Percentiles rank a stretch among this genome's conserved stretches.
Evolutionary conservation across 1,140 invertebrate genomes (phyloP).

Genomic region (Drosophila pandora): DNA sequence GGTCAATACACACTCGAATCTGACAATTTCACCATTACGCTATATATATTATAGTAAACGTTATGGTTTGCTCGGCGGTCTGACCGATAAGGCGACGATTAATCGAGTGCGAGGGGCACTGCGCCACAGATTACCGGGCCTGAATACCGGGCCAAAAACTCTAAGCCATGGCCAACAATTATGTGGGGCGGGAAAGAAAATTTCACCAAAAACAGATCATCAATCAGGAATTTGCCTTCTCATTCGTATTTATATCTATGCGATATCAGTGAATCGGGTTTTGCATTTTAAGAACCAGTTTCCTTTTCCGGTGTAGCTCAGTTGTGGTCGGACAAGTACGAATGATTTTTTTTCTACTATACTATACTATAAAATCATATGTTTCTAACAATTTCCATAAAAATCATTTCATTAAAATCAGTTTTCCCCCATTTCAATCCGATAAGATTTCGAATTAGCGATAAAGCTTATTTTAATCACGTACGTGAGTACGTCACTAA

Average conservation of each 20-base stretch:
- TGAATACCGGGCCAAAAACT: neutral
- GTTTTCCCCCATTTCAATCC: neutral
- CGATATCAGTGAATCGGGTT: neutral
- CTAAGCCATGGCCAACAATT: constrained; percentile 11
- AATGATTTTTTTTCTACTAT: too few relatives aligned
- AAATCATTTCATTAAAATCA: neutral
- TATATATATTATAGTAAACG: constrained; percentile 55
- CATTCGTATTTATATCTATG: neutral
- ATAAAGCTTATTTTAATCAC: neutral
- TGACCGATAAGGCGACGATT: constrained; percentile 52
- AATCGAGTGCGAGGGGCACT: constrained; percentile 42
- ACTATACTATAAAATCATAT: too few relatives aligned
- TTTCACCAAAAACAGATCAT: constrained; percentile 1
- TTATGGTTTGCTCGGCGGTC: constrained; percentile 30
- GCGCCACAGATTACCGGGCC: constrained; percentile 26
- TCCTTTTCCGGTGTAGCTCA: neutral
- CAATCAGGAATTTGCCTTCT: neutral
- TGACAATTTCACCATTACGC: constrained; percentile 65
- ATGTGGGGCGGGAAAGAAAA: constrained; percentile 7
- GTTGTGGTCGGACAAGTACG: too few relatives aligned
- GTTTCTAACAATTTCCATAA: neutral
- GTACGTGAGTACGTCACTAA: neutral
- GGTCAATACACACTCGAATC: constrained; percentile 74
- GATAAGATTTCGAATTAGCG: neutral
- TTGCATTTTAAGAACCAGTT: neutral